Percentiles rank a stretch among this genome's conserved stretches.
Conservation (phyloP, 2,888 invertebrate species). For the Drosophila gaucha region DNA sequence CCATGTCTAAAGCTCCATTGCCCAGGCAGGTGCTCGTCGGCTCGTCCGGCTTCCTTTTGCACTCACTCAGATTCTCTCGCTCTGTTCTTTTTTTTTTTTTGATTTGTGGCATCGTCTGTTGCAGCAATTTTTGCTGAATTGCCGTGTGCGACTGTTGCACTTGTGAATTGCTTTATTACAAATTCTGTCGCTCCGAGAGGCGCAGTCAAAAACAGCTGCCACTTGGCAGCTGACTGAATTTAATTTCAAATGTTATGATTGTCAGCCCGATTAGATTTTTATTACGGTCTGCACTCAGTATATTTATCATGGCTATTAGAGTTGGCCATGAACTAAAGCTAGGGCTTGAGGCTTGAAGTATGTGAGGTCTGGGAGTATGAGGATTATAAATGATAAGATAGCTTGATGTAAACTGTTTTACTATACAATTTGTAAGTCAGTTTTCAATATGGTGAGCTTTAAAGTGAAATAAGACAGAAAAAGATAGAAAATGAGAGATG, state of each 20-base stretch:
- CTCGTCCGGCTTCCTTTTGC: slow-evolving; percentile 20
- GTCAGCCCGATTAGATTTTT: slow-evolving; percentile 24
- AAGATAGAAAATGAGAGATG: no score
- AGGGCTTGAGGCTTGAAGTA: neutral
- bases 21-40: slow-evolving; percentile 45
- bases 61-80: slow-evolving; percentile 15
- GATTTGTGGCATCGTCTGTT: slow-evolving; percentile 51
- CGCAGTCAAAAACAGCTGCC: slow-evolving; percentile 31
- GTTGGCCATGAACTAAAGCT: neutral
- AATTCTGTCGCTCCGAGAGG: slow-evolving; percentile 40
- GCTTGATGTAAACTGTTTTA: neutral
- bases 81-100: slow-evolving; percentile 8
- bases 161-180: slow-evolving; percentile 55
- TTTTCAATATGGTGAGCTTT: no score
- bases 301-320: slow-evolving; percentile 1
- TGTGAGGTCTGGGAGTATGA: neutral
- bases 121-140: slow-evolving; percentile 35
- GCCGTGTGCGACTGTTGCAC: slow-evolving; percentile 46
- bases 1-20: slow-evolving; percentile 13
- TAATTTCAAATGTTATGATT: slow-evolving; percentile 36
- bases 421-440: no score
- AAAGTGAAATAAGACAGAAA: neutral
- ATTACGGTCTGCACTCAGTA: neutral
- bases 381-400: neutral
- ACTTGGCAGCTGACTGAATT: slow-evolving; percentile 42